phyloP scores from a whole-genome alignment of 2,797 vertebrate genomes.

The Sciaenops ocellatus region DNA sequence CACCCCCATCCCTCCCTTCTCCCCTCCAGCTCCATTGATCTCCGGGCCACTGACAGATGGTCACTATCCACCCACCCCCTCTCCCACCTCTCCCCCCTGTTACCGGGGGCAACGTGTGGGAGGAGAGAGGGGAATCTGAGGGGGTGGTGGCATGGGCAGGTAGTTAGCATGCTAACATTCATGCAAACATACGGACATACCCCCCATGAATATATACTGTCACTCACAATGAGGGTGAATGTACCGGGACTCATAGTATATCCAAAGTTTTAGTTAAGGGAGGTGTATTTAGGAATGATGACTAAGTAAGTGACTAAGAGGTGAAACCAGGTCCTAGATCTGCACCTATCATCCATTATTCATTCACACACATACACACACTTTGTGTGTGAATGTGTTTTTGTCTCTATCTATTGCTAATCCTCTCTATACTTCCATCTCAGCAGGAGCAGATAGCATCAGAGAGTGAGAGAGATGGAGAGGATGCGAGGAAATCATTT shows the following conservation, averaged over 20 bases:
- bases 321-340: constrained; percentile 49
- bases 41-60: constrained; percentile 84
- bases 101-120: constrained; percentile 72
- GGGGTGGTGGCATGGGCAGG: constrained; percentile 66
- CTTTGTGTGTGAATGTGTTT: constrained; percentile 12
- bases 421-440: constrained; percentile 37
- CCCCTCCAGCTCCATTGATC: constrained; percentile 79
- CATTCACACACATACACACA: constrained; percentile 18
- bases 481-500: constrained; percentile 48
- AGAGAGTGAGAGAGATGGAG: constrained; percentile 23
- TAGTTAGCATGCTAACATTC: constrained; percentile 45
- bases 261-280: constrained; percentile 29
- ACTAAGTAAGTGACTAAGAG: constrained; percentile 42
- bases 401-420: constrained; percentile 35
- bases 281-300: constrained; percentile 23
- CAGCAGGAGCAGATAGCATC: constrained; percentile 47
- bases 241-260: background rate
- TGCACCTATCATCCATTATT: constrained; percentile 56
- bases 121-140: constrained; percentile 60
- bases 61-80: constrained; percentile 59
- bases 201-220: background rate
- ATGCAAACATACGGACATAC: background rate
- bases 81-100: constrained; percentile 49
- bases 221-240: background rate
- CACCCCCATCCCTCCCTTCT: constrained; percentile 23